These are phyloP conservation scores for Tiphia femorata DNA, from an alignment of 2,888 invertebrate genomes.

Conservation along the genomic window DNA sequence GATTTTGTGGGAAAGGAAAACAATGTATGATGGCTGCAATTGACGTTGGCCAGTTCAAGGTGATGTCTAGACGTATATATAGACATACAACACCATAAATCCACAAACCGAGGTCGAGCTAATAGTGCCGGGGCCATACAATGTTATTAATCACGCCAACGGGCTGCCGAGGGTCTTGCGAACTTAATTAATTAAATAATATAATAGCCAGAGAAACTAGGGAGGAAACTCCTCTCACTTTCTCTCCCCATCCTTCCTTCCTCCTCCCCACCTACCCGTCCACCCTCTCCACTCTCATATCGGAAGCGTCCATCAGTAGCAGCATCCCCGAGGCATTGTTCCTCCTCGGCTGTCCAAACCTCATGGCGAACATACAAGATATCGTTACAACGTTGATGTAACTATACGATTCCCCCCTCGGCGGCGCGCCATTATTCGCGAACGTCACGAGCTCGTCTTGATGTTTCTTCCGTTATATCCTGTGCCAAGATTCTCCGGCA, in stretches of 20 bases:
- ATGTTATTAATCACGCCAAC: slow-evolving; percentile 61
- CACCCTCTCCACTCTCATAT: slow-evolving; percentile 48
- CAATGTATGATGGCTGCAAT: slow-evolving; percentile 26
- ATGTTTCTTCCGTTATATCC: background rate
- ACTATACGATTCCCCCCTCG: slow-evolving; percentile 38
- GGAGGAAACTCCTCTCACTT: slow-evolving; percentile 37
- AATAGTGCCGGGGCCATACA: slow-evolving; percentile 51
- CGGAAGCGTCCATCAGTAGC: slow-evolving; percentile 65
- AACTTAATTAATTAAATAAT: slow-evolving; percentile 66
- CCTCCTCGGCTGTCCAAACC: slow-evolving; percentile 54
- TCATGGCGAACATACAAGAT: slow-evolving; percentile 49
- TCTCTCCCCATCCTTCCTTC: slow-evolving; percentile 21
- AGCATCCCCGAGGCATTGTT: slow-evolving; percentile 63
- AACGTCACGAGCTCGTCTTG: slow-evolving; percentile 17
- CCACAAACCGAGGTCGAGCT: slow-evolving; percentile 45
- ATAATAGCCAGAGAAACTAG: slow-evolving; percentile 58
- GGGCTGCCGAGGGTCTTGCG: slow-evolving; percentile 55
- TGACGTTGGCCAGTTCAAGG: slow-evolving; percentile 35
- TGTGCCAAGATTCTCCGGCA: background rate
- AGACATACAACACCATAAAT: slow-evolving; percentile 41
- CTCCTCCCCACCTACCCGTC: slow-evolving; percentile 15
- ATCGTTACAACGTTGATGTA: slow-evolving; percentile 43
- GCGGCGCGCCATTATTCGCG: background rate
- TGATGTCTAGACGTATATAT: slow-evolving; percentile 39
- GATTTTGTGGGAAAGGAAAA: slow-evolving; percentile 23